These are phyloP conservation scores for Drosophila prosaltans DNA, from an alignment of 1,140 invertebrate species.

Conservation along the genomic window DNA sequence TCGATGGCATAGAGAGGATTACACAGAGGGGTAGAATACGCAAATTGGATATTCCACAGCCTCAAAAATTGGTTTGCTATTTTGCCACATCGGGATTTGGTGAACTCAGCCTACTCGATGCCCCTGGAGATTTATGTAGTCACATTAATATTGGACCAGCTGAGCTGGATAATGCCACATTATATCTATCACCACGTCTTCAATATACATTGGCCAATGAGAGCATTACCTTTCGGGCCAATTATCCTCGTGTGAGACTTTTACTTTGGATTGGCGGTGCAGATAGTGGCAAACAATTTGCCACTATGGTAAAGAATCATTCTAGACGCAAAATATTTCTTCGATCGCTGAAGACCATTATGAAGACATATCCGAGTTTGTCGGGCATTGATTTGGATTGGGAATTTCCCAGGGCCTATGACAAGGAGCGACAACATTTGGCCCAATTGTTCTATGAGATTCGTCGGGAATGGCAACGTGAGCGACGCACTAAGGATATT, in stretches of 20 bases:
- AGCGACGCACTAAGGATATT: constrained; percentile 84
- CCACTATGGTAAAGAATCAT: constrained; percentile 88
- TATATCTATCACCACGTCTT: constrained; percentile 84
- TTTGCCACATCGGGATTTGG: constrained; percentile 83
- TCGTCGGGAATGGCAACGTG: constrained; percentile 86
- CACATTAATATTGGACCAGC: constrained; percentile 92
- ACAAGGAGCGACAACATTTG: constrained; percentile 88
- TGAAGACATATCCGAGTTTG: constrained; percentile 86
- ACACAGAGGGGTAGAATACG: background rate
- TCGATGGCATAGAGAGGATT: background rate
- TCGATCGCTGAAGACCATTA: constrained; percentile 85
- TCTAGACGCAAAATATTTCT: constrained; percentile 89
- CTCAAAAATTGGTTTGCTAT: constrained; percentile 86
- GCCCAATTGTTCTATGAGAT: constrained; percentile 89
- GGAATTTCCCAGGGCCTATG: constrained; percentile 91
- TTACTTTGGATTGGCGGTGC: constrained; percentile 90
- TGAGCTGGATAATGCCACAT: constrained; percentile 86
- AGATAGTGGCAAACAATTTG: constrained; percentile 86
- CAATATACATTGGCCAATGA: constrained; percentile 83
- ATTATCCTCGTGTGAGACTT: constrained; percentile 89
- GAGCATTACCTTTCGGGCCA: constrained; percentile 86
- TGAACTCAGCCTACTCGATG: constrained; percentile 84
- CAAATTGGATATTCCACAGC: too few relatives aligned
- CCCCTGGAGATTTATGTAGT: constrained; percentile 89
- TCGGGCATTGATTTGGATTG: constrained; percentile 94